phyloP scores from a whole-genome alignment of 37 sponge, comb jelly and placozoan species.

The Ianthella basta region DNA sequence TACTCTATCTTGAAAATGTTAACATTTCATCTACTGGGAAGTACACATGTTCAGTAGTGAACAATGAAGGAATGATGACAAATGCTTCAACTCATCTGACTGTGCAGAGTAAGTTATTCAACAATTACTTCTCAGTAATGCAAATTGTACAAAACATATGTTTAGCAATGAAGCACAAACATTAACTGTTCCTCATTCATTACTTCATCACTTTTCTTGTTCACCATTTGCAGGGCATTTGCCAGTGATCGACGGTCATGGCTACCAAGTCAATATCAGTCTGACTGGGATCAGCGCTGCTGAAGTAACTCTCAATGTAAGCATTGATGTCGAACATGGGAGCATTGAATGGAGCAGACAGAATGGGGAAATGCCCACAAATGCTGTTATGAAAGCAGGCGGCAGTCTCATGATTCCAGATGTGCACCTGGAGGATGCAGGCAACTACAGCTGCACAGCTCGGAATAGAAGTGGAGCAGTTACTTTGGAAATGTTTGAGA shows the following conservation, averaged over 20 bases:
- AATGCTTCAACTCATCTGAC: background rate
- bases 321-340: background rate
- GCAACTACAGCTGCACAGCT: background rate
- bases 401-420: background rate
- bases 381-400: background rate
- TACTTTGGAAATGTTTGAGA: background rate
- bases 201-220: background rate
- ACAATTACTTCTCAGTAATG: background rate
- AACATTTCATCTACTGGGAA: background rate
- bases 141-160: too few relatives aligned
- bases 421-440: slow-evolving; percentile 9
- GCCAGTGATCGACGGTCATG: background rate
- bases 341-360: background rate
- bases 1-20: background rate
- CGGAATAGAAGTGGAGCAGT: background rate
- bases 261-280: background rate
- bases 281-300: background rate
- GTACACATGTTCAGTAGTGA: background rate
- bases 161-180: too few relatives aligned
- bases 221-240: background rate
- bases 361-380: background rate
- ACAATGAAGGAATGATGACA: background rate
- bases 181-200: background rate
- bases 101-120: background rate
- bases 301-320: background rate